Base-by-base conservation (phyloP, 2,797 vertebrate genomes). In the Bradypodion pumilum region DNA sequence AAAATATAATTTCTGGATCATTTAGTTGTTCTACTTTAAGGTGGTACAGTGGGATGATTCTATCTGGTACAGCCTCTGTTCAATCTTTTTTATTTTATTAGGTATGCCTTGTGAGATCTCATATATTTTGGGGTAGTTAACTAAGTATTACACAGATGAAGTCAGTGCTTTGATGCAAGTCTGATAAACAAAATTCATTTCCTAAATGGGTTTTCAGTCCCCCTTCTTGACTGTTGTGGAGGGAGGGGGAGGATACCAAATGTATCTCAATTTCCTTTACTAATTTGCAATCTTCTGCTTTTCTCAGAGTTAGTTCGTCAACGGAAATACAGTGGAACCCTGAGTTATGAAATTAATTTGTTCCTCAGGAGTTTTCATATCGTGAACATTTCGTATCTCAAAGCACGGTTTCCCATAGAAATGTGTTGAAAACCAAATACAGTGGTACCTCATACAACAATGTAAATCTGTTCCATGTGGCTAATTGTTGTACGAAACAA, bases 1-100 rank as follows among this genome's bases (percentile, higher is more conserved):
- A 90, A 83, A 92, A 90, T 44, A 72, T 83, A 79, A 88, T 86
- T 92, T 93, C 88, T 89, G 62, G 40, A 86, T 85, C 15, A 37
- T 87, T 92, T 86, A 80, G 72, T 75, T 89, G 86, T 90, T 44
- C 74, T 88, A 46, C 75, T 90, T 80, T 60, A 66, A 6, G 16
- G 42, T 60, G 42, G 52, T 86, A 70, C 91, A 91, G 2, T 62
- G 69, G 49, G 15, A 74, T 40, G 23, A 29, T 56, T 66, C 35
- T 75, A 29, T 29, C 68, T 59, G 29, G 52, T 59, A n/a, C 56
- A 15, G 49, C 10, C 65, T 75, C 52, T 16, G n/a, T 81, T 69
- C 49, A 29, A 3, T 19, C 16, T 13, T 44, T 35, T 75, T 69
- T 3, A 62, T 62, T 73, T 32, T 62, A 21, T 40, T 56, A 68